phyloP scores from a whole-genome alignment of 1,140 invertebrate genomes.

The Zeugodacus cucurbitae region DNA sequence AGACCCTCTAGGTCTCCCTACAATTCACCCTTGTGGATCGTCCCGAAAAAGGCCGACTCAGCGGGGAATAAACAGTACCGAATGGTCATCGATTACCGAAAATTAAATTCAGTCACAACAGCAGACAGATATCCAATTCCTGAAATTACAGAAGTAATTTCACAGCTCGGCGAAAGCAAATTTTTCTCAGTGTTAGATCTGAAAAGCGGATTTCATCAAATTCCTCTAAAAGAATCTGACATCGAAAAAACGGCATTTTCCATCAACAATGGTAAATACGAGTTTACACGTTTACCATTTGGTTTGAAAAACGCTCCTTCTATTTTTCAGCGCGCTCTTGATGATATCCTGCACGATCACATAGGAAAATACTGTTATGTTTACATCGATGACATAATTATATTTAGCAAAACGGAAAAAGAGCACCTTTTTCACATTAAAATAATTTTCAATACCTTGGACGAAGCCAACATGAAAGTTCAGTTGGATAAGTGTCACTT shows the following conservation, averaged over 20 bases:
- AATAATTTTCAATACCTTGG: neutral
- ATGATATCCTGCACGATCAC: neutral
- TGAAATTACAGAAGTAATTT: neutral
- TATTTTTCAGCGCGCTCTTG: conserved; percentile 18
- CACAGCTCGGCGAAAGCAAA: neutral
- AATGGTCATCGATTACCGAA: conserved; percentile 58
- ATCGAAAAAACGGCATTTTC: conserved; percentile 7
- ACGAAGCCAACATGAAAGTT: too few species aligned
- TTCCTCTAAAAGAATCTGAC: neutral
- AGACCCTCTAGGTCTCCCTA: conserved; percentile 46
- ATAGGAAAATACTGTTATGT: conserved; percentile 17
- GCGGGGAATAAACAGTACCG: conserved; percentile 57
- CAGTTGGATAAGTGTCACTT: too few species aligned
- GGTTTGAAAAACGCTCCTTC: conserved; percentile 25
- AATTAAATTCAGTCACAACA: conserved; percentile 57
- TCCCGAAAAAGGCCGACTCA: conserved; percentile 43
- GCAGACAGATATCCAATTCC: conserved; percentile 47
- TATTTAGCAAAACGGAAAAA: neutral
- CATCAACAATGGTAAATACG: neutral
- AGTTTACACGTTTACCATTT: too few species aligned
- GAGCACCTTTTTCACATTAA: neutral
- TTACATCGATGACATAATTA: conserved; percentile 19
- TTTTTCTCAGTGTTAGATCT: neutral
- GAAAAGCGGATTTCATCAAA: too few species aligned
- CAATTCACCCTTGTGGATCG: too few species aligned